Evolutionary conservation across 2,888 invertebrate species (phyloP).

Genomic region (Drosophila merina): DNA sequence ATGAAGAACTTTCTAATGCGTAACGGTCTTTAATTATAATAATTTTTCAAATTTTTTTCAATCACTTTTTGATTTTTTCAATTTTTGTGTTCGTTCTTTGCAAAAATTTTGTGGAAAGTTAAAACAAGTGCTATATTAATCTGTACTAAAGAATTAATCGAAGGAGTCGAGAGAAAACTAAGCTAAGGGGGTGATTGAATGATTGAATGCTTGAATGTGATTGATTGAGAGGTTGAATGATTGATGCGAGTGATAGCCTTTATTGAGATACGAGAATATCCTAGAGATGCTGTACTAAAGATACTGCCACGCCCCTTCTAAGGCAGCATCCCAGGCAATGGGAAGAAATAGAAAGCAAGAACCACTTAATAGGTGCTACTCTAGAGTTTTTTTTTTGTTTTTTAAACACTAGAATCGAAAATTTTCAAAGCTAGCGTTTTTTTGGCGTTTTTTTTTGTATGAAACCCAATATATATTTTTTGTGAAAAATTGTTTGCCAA

Average conservation of each 20-base stretch:
- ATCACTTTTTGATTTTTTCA: constrained; percentile 43
- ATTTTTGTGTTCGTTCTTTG: constrained; percentile 39
- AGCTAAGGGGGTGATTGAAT: constrained; percentile 44
- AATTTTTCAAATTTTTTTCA: constrained; percentile 29
- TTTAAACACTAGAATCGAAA: not conserved
- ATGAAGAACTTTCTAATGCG: constrained; percentile 68
- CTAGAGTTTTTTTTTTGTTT: constrained; percentile 30
- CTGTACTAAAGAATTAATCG: constrained; percentile 59
- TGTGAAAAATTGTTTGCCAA: constrained; percentile 50
- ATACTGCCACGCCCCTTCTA: constrained; percentile 68
- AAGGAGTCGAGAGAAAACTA: constrained; percentile 36
- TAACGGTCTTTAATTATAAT: constrained; percentile 44
- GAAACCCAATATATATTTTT: not conserved
- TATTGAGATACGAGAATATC: constrained; percentile 9
- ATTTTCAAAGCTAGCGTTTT: constrained; percentile 1
- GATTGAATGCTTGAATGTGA: constrained; percentile 30
- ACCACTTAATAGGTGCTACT: constrained; percentile 58
- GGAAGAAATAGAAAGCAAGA: constrained; percentile 7
- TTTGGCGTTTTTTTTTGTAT: not conserved
- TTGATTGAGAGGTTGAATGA: constrained; percentile 13
- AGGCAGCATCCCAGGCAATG: constrained; percentile 38
- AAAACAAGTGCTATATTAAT: constrained; percentile 70
- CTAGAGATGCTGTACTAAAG: constrained; percentile 28
- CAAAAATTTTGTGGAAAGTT: constrained; percentile 48
- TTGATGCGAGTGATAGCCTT: constrained; percentile 42